These are phyloP conservation scores for Mola mola DNA, from an alignment of 2,113 vertebrate species.

Conservation along the genomic window DNA sequence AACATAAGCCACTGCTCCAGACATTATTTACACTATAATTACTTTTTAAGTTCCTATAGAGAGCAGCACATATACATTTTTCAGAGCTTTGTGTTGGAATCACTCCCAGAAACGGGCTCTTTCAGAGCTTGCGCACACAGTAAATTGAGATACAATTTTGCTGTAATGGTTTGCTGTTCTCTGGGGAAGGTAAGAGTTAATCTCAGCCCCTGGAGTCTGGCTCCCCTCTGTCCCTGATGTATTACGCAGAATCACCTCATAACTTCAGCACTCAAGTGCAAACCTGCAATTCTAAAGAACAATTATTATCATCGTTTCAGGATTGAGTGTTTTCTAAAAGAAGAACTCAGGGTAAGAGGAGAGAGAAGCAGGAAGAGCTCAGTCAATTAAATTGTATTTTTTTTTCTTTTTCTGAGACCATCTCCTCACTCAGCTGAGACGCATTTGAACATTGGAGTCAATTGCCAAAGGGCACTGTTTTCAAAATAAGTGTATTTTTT, in stretches of 20 bases:
- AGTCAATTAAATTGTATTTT: too few species aligned
- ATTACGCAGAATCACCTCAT: slow-evolving; percentile 46
- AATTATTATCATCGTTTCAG: too few species aligned
- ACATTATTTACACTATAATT: slow-evolving; percentile 64
- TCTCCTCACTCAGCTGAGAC: too few species aligned
- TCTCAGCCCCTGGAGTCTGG: slow-evolving; percentile 43
- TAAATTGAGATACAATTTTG: slow-evolving; percentile 67
- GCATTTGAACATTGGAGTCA: too few species aligned
- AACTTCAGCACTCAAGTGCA: slow-evolving; percentile 39
- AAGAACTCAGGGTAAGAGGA: slow-evolving; percentile 10
- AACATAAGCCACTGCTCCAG: slow-evolving; percentile 33
- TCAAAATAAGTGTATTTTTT: too few species aligned
- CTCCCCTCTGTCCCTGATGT: slow-evolving; percentile 41
- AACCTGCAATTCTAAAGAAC: slow-evolving; percentile 27
- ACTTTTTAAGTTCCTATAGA: slow-evolving; percentile 27
- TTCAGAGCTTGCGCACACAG: slow-evolving; percentile 41
- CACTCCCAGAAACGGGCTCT: slow-evolving; percentile 54
- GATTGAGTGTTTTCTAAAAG: too few species aligned
- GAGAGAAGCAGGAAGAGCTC: too few species aligned
- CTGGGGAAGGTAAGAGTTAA: slow-evolving; percentile 61
- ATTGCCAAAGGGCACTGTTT: too few species aligned
- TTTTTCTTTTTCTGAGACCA: too few species aligned
- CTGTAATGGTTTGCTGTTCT: slow-evolving; percentile 61
- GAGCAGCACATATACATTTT: slow-evolving; percentile 55
- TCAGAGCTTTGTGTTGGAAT: slow-evolving; percentile 66